Conservation (phyloP, 2,888 invertebrate genomes). For the Hoplodrina blanda region DNA sequence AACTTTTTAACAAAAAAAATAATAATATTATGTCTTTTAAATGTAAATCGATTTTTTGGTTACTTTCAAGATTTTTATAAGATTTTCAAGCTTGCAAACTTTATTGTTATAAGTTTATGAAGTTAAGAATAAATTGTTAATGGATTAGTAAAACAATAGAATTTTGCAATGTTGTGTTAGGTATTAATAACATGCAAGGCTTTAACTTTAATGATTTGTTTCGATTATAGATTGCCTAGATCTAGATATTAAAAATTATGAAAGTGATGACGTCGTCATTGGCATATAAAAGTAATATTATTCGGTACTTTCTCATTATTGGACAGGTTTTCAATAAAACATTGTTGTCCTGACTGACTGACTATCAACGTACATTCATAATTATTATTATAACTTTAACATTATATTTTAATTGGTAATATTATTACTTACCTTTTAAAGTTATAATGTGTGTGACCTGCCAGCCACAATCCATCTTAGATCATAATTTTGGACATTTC, state of each 20-base stretch:
- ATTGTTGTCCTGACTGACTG: not conserved
- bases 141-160: not conserved
- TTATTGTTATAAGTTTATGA: not conserved
- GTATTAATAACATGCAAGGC: conserved; percentile 3
- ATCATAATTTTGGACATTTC: conserved; percentile 12
- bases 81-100: too few species aligned
- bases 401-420: conserved; percentile 12
- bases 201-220: not conserved
- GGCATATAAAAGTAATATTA: conserved; percentile 18
- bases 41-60: not conserved
- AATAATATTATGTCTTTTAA: too few species aligned
- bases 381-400: conserved; percentile 1
- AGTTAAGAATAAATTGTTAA: not conserved
- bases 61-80: not conserved
- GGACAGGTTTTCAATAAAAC: not conserved
- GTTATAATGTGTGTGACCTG: not conserved
- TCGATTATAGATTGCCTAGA: not conserved
- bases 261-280: conserved; percentile 30
- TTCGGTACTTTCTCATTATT: not conserved
- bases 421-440: conserved; percentile 25
- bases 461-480: not conserved
- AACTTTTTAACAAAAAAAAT: too few species aligned
- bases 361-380: not conserved
- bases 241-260: not conserved
- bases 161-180: not conserved